A percentile compares a stretch with the other conserved stretches of the same genome.
Conservation (phyloP, 2,797 vertebrate genomes). For the Galagoides demidoff region DNA sequence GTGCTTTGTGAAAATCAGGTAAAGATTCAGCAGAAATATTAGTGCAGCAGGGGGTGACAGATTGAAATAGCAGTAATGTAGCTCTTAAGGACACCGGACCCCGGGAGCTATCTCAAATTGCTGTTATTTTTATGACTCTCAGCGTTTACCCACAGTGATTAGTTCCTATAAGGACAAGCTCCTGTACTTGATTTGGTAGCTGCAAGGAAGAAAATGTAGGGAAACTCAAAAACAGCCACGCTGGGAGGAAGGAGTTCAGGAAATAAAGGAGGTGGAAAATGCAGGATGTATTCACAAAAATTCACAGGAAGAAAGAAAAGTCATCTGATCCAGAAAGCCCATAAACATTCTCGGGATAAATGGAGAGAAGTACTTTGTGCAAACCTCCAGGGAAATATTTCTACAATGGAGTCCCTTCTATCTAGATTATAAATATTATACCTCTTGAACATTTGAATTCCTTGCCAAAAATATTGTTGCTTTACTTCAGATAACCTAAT, state of each 20-base stretch:
- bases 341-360: neutral
- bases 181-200: neutral
- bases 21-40: neutral
- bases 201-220: neutral
- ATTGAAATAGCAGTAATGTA: neutral
- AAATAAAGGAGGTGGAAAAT: neutral
- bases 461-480: constrained; percentile 41
- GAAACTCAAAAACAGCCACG: neutral
- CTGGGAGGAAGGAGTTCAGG: neutral
- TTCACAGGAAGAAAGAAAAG: neutral
- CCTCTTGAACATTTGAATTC: neutral
- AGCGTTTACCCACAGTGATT: neutral
- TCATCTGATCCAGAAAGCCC: neutral
- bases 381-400: neutral
- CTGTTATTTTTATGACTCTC: neutral
- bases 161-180: neutral
- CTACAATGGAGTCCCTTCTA: neutral
- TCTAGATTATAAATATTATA: neutral
- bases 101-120: neutral
- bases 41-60: neutral
- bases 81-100: neutral
- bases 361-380: neutral
- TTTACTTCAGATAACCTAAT: neutral
- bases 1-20: neutral
- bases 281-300: neutral